Evolutionary conservation across 1,140 invertebrate genomes (phyloP).

Genomic region (Platyura marginata): DNA sequence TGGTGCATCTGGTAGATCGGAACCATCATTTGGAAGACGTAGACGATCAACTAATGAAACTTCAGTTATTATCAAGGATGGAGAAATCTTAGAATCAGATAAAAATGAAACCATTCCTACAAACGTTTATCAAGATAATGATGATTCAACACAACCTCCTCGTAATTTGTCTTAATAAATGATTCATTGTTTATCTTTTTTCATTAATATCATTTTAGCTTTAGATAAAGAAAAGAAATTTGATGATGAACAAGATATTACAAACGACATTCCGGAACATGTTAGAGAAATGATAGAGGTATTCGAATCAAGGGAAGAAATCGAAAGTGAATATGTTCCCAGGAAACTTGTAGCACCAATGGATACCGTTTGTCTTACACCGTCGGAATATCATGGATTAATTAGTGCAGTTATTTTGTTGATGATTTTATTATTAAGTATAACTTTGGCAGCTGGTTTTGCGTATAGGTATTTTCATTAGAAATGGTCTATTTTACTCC

Average conservation of each 20-base stretch:
- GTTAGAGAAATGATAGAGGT: conserved; percentile 77
- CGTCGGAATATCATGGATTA: conserved; percentile 56
- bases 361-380: conserved; percentile 51
- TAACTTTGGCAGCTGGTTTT: conserved; percentile 40
- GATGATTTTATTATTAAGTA: conserved; percentile 42
- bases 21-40: conserved; percentile 59
- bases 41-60: conserved; percentile 38
- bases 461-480: conserved; percentile 53
- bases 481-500: no score
- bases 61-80: conserved; percentile 13
- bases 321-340: conserved; percentile 37
- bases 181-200: no score
- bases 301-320: conserved; percentile 51
- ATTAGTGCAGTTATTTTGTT: conserved; percentile 50
- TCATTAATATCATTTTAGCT: background rate
- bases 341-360: conserved; percentile 32
- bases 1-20: conserved; percentile 47
- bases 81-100: conserved; percentile 10
- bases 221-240: conserved; percentile 16
- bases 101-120: no score
- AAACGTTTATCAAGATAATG: no score
- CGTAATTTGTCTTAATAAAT: no score
- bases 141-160: no score
- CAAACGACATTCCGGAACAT: conserved; percentile 32
- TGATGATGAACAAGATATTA: conserved; percentile 12